Evolutionary conservation across 92 coral and sea anemone species (phyloP), one percentile per base, ranked within the genome.

Genomic region (Phenganax marumi): DNA sequence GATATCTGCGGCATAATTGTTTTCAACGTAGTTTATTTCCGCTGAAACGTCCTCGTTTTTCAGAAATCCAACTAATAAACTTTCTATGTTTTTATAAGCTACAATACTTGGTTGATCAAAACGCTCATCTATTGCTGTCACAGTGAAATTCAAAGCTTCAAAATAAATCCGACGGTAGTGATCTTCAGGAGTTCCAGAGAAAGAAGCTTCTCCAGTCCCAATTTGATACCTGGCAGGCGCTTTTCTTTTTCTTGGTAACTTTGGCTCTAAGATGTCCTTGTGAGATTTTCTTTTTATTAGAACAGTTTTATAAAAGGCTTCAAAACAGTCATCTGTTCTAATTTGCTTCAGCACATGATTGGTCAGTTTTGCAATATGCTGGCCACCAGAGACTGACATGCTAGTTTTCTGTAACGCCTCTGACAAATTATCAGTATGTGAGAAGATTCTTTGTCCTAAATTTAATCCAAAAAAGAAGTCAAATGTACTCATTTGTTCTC

Each of bases 381-480:
- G 86, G 54, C 89, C 87, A 75, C 87, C 82, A 18, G 80, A 80
- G n/a, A 88, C 88, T 14, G 84, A 86, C 84, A 89, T 79, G 78
- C 71, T 86, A 22, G 85, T 85, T 55, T 60, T 50, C 75, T 89
- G 90, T 61, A 83, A 74, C 46, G 92, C 81, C 77, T 84, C 83
- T 48, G 92, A 86, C 18, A 89, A 84, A 74, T 89, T 89, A 75
- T 89, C 92, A 61, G 92, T 83, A 77, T 89, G 89, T 19, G 86
- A 77, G 78, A 77, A 83, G 60, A 86, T 82, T 58, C 63, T 72
- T 56, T 76, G 64, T n/a, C 86, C 86, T 68, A 86, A 56, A 70
- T 84, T 77, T 74, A 68, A 85, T 77, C 55, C 87, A 84, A 87
- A 83, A 76, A 74, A 73, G 56, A 77, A 72, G 71, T 78, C 79